phyloP scores from a whole-genome alignment of 2,113 vertebrate species.

The Spilogale gracilis region DNA sequence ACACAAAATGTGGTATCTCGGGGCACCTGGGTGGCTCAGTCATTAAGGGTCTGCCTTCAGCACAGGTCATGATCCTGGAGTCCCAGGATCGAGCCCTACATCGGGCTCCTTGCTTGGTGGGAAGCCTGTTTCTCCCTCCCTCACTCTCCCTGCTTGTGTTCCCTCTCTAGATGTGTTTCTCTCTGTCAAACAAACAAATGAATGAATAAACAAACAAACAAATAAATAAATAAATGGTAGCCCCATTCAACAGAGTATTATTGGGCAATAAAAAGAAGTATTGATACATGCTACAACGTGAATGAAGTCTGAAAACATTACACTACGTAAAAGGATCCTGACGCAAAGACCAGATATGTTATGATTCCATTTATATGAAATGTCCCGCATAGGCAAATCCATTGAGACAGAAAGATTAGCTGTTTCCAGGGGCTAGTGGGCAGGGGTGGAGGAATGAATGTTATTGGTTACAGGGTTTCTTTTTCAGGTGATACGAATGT shows the following conservation, averaged over 20 bases:
- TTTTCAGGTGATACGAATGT: neutral
- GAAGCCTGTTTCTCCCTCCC: too few species aligned
- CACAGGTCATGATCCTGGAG: too few species aligned
- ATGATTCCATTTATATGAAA: neutral
- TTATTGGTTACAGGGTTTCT: neutral
- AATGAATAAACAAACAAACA: too few species aligned
- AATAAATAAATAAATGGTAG: too few species aligned
- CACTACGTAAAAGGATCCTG: neutral
- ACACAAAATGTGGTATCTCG: neutral
- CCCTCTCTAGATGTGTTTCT: too few species aligned
- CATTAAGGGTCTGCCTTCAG: too few species aligned
- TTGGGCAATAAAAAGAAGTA: neutral
- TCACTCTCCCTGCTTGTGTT: too few species aligned
- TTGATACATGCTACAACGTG: accelerated
- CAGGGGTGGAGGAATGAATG: neutral
- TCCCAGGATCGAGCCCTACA: too few species aligned
- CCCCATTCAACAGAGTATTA: neutral
- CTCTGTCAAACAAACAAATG: too few species aligned
- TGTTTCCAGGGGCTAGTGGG: accelerated
- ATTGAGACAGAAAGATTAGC: neutral
- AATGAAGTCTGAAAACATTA: neutral
- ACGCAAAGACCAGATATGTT: neutral
- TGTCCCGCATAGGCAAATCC: neutral
- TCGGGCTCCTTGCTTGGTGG: too few species aligned
- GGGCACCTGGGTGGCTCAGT: too few species aligned